Conservation (phyloP, 2,888 invertebrate species). For the Drosophila picticornis region DNA sequence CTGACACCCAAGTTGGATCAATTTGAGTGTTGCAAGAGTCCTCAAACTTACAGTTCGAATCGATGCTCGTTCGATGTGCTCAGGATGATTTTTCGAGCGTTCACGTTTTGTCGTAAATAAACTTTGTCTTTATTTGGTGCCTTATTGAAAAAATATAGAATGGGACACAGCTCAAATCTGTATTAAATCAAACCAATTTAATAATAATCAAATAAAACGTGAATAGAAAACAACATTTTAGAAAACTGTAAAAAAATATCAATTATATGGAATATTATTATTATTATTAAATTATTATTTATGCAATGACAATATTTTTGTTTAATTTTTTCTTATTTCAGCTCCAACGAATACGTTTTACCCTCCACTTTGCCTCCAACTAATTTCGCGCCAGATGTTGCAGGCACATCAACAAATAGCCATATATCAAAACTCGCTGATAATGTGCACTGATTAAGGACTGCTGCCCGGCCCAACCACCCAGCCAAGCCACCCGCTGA, state of each 20-base stretch:
- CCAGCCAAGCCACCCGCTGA: conserved; percentile 38
- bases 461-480: conserved; percentile 20
- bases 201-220: neutral
- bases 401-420: conserved; percentile 48
- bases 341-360: neutral
- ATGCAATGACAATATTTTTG: neutral
- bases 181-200: neutral
- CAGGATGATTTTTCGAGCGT: neutral
- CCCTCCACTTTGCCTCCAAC: neutral
- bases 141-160: neutral
- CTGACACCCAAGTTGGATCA: neutral
- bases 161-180: too few species aligned
- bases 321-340: neutral
- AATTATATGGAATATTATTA: neutral
- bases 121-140: neutral
- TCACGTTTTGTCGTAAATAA: neutral
- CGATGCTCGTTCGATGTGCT: conserved; percentile 12
- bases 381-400: conserved; percentile 44
- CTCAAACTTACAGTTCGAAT: neutral
- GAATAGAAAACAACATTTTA: neutral
- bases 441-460: conserved; percentile 69
- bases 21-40: neutral
- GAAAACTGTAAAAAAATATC: neutral
- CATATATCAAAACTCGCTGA: conserved; percentile 67
- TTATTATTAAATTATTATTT: too few species aligned